A percentile compares a stretch with the other conserved stretches of the same genome.
phyloP scores from a whole-genome alignment of 2,113 vertebrate species.

The Lasiurus borealis region DNA sequence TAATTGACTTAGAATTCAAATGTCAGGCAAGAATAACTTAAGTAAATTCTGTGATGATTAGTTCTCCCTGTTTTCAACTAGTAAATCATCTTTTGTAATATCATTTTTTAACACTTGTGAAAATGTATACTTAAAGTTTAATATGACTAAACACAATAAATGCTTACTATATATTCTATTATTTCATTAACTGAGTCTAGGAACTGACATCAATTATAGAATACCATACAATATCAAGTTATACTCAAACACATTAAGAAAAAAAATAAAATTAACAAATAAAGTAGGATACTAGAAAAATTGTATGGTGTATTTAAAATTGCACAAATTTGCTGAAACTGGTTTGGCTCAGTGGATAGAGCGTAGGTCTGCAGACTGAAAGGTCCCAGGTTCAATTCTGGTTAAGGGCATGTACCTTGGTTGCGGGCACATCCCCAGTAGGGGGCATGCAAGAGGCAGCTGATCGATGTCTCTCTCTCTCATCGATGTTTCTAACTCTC shows the following conservation, averaged over 20 bases:
- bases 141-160: constrained; percentile 49
- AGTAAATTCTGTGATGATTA: constrained; percentile 10
- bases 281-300: constrained; percentile 33
- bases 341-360: too few species aligned
- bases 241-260: not conserved
- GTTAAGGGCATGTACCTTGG: too few species aligned
- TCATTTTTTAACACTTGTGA: constrained; percentile 42
- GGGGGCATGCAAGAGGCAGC: too few species aligned
- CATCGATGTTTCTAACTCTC: too few species aligned
- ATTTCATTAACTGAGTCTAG: not conserved
- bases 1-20: constrained; percentile 17
- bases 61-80: constrained; percentile 19
- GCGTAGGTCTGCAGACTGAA: too few species aligned
- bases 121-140: constrained; percentile 23
- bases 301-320: not conserved
- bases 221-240: not conserved
- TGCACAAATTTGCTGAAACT: not conserved
- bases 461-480: too few species aligned
- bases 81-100: not conserved
- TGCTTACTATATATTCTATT: not conserved
- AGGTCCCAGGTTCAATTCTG: too few species aligned
- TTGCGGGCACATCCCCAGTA: too few species aligned
- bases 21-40: not conserved
- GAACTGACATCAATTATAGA: constrained; percentile 30
- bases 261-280: constrained; percentile 34